These are phyloP conservation scores for Macropis europaea DNA, from an alignment of 2,888 invertebrate genomes.

Conservation along the genomic window DNA sequence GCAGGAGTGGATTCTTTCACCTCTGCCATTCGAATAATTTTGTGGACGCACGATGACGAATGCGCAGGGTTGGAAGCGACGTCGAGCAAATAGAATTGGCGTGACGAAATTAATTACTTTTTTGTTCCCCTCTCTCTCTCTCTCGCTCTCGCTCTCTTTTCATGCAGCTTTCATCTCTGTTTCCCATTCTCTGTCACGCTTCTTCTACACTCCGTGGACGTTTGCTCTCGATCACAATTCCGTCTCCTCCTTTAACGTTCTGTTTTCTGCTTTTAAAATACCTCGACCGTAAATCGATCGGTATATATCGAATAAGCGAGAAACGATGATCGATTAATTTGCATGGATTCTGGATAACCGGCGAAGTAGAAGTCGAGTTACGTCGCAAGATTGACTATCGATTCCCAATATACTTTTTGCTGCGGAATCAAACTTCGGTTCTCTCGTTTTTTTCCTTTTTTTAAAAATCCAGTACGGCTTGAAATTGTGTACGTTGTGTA, in stretches of 20 bases:
- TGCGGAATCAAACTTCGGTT: not conserved
- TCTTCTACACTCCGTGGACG: not conserved
- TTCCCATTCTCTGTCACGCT: not conserved
- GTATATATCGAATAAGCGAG: not conserved
- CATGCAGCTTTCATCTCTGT: not conserved
- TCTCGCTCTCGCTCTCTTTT: not conserved
- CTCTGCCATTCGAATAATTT: conserved; percentile 59
- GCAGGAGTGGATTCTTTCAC: conserved; percentile 38
- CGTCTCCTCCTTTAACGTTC: not conserved
- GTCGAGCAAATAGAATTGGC: conserved; percentile 65
- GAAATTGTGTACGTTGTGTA: not conserved
- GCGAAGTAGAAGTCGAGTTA: not conserved
- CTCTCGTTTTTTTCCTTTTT: not conserved
- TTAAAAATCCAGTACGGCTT: not conserved
- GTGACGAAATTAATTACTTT: conserved; percentile 70
- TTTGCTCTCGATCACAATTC: conserved; percentile 26
- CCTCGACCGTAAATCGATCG: conserved; percentile 9
- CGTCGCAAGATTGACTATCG: conserved; percentile 10
- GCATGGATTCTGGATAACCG: not conserved
- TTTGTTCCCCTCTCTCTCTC: conserved; percentile 18
- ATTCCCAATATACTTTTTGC: not conserved
- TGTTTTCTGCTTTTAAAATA: not conserved
- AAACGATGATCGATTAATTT: conserved; percentile 7
- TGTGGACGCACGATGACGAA: conserved; percentile 54
- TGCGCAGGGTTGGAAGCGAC: conserved; percentile 48